A percentile compares a stretch with the other conserved stretches of the same genome.
Conservation (phyloP, 2,888 invertebrate species). For the Epinotia bilunana region DNA sequence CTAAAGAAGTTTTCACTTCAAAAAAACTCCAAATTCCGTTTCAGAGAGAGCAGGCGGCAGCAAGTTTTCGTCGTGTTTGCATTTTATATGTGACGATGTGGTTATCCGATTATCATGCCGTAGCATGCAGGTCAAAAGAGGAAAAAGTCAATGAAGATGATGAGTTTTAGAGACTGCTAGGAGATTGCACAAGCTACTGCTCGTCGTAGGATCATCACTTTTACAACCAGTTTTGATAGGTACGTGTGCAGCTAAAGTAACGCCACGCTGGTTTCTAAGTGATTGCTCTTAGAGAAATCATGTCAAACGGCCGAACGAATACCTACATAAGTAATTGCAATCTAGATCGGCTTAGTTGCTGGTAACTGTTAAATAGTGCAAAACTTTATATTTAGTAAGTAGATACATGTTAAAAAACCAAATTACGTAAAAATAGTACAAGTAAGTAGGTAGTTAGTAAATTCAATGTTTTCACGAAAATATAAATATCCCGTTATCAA, state of each 20-base stretch:
- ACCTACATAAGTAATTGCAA: neutral
- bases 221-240: conserved; percentile 36
- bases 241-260: conserved; percentile 1
- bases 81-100: neutral
- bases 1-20: too few relatives aligned
- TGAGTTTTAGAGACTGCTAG: neutral
- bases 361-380: too few relatives aligned
- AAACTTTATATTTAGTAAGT: neutral
- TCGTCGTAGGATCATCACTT: conserved; percentile 21
- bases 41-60: neutral
- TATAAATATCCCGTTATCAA: too few relatives aligned
- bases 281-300: conserved; percentile 35
- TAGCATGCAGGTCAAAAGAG: neutral
- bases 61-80: neutral
- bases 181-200: conserved; percentile 4
- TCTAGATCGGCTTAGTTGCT: neutral
- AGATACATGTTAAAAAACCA: too few relatives aligned
- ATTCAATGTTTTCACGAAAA: too few relatives aligned
- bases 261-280: conserved; percentile 18
- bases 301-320: conserved; percentile 15
- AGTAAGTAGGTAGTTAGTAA: too few relatives aligned
- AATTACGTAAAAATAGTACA: too few relatives aligned
- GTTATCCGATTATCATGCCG: neutral
- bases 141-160: conserved; percentile 6
- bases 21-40: neutral